Conservation (phyloP, 2,113 vertebrate species). For the Prionailurus viverrinus region DNA sequence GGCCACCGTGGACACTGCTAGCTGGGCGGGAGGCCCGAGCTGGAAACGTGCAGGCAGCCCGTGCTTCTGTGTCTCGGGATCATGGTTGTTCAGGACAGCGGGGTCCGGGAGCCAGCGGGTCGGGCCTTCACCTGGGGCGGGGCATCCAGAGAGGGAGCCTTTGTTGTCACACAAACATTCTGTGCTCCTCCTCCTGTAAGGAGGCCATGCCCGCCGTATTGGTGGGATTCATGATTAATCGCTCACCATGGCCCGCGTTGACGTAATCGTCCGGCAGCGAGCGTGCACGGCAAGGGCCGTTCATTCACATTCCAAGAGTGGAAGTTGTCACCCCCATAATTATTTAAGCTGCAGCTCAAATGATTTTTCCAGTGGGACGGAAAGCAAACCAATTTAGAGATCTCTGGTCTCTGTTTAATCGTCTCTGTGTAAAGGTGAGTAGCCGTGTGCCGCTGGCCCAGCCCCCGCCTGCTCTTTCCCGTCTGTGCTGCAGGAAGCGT, state of each 20-base stretch:
- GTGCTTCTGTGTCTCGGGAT: no score
- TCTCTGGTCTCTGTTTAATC: accelerated
- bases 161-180: no score
- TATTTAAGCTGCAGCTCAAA: accelerated
- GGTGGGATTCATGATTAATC: accelerated
- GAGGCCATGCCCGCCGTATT: accelerated
- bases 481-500: conserved; percentile 81
- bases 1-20: no score
- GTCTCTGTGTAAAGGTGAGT: accelerated
- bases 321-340: accelerated
- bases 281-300: accelerated
- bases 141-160: no score
- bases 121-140: no score
- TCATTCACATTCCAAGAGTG: accelerated
- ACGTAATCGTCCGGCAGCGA: accelerated
- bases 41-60: no score
- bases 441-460: not conserved
- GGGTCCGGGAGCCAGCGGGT: no score
- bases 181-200: not conserved
- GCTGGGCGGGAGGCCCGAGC: no score
- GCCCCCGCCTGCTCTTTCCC: not conserved
- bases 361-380: not conserved
- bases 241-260: accelerated
- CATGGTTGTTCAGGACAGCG: no score
- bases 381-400: accelerated